phyloP scores from a whole-genome alignment of 2,888 invertebrate species.

The Acleris sparsana region DNA sequence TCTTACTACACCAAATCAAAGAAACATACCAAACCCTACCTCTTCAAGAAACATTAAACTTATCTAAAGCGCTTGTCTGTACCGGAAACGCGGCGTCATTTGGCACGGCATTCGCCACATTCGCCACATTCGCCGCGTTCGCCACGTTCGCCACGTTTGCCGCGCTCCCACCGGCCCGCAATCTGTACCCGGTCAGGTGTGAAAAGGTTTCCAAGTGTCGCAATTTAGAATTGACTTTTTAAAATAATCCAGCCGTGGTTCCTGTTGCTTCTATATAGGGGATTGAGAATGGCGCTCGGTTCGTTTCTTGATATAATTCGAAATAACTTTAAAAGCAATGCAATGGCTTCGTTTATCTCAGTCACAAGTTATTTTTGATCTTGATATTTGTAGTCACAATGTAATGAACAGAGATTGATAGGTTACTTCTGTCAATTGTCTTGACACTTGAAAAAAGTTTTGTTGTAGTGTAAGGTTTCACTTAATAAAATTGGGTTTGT shows the following conservation, averaged over 20 bases:
- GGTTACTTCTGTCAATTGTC: too few relatives aligned
- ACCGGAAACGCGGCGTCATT: slow-evolving; percentile 12
- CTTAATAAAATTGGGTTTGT: too few relatives aligned
- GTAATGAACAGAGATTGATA: too few relatives aligned
- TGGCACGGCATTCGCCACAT: slow-evolving; percentile 6
- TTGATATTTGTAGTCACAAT: too few relatives aligned
- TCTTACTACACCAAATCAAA: too few relatives aligned
- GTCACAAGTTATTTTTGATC: too few relatives aligned
- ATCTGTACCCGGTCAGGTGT: slow-evolving; percentile 21
- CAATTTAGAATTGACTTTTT: slow-evolving; percentile 8
- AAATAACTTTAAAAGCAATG: too few relatives aligned
- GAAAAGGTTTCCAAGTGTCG: background rate
- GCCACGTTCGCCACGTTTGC: slow-evolving; percentile 1
- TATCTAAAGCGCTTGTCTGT: slow-evolving; percentile 4
- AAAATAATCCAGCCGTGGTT: slow-evolving; percentile 11
- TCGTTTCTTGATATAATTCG: too few relatives aligned
- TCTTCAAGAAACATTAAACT: slow-evolving; percentile 8
- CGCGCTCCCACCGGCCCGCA: background rate
- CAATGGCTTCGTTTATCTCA: too few relatives aligned
- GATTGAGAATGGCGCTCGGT: background rate
- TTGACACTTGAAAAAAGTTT: too few relatives aligned
- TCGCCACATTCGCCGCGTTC: background rate
- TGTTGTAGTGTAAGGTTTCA: too few relatives aligned
- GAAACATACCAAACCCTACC: background rate
- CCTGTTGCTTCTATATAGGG: slow-evolving; percentile 4